Conservation (phyloP, 2,113 vertebrate genomes). For the Sinocyclocheilus rhinocerous region DNA sequence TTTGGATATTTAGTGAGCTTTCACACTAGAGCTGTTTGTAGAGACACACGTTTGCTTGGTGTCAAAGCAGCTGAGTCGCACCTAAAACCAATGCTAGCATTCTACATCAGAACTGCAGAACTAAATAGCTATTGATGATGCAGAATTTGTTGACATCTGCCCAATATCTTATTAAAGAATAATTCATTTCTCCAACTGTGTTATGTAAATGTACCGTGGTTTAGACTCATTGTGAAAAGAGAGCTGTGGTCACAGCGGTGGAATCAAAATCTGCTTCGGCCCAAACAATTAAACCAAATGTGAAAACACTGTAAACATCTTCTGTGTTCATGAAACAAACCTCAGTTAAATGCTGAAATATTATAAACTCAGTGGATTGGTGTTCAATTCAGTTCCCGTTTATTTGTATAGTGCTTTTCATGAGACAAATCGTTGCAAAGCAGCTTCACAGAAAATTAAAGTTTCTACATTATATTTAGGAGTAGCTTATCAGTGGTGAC, state of each 20-base stretch:
- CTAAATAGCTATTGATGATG: neutral
- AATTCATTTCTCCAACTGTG: neutral
- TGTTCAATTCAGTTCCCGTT: neutral
- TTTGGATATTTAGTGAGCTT: neutral
- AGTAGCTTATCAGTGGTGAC: no score
- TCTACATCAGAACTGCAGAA: neutral
- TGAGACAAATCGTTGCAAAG: no score
- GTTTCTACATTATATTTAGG: no score
- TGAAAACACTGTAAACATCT: neutral
- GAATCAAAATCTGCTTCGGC: neutral
- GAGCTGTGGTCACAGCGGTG: neutral
- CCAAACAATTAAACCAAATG: neutral
- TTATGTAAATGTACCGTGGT: neutral
- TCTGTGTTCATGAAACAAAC: no score
- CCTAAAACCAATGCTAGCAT: neutral
- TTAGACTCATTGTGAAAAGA: neutral
- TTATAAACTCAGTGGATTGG: neutral
- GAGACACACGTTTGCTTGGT: neutral
- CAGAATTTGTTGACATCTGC: neutral
- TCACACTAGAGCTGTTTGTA: neutral
- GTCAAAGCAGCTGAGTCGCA: neutral
- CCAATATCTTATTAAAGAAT: neutral
- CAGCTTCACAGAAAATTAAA: no score
- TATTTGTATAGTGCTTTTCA: no score
- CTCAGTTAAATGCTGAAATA: neutral